Conservation (phyloP, 2,888 invertebrate genomes). For the Mellilla xanthometata region DNA sequence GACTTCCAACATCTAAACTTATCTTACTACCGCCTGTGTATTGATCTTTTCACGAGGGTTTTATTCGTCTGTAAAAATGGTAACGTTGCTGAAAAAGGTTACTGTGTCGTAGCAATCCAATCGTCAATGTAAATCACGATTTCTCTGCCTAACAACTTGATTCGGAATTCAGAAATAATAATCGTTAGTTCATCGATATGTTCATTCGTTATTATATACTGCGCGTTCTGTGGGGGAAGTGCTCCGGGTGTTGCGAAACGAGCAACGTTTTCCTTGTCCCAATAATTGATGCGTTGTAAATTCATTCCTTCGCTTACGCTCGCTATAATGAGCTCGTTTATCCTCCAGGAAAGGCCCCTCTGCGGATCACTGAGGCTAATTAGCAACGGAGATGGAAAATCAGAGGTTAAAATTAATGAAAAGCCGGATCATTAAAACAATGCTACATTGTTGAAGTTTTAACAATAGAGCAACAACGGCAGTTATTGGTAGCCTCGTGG, state of each 20-base stretch:
- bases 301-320: constrained; percentile 18
- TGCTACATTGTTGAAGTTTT: constrained; percentile 13
- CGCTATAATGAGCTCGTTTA: constrained; percentile 23
- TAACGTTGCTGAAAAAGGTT: constrained; percentile 17
- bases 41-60: constrained; percentile 19
- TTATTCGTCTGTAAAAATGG: constrained; percentile 10
- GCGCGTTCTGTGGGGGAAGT: neutral
- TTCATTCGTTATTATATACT: neutral
- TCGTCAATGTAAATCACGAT: constrained; percentile 12
- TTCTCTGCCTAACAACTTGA: constrained; percentile 1
- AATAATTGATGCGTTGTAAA: constrained; percentile 14
- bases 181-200: neutral
- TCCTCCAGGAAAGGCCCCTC: constrained; percentile 7
- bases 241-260: neutral
- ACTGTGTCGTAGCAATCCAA: constrained; percentile 13
- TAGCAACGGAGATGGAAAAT: constrained; percentile 13
- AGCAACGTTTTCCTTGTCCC: constrained; percentile 7
- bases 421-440: constrained; percentile 2
- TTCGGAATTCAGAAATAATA: neutral
- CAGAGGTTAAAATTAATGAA: constrained; percentile 11
- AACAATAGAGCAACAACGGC: constrained; percentile 10
- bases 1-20: constrained; percentile 8
- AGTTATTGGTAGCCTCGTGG: constrained; percentile 13
- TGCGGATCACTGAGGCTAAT: constrained; percentile 16
- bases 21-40: constrained; percentile 14